These are phyloP conservation scores for Athalia rosae DNA, from an alignment of 2,888 invertebrate genomes.

Conservation along the genomic window DNA sequence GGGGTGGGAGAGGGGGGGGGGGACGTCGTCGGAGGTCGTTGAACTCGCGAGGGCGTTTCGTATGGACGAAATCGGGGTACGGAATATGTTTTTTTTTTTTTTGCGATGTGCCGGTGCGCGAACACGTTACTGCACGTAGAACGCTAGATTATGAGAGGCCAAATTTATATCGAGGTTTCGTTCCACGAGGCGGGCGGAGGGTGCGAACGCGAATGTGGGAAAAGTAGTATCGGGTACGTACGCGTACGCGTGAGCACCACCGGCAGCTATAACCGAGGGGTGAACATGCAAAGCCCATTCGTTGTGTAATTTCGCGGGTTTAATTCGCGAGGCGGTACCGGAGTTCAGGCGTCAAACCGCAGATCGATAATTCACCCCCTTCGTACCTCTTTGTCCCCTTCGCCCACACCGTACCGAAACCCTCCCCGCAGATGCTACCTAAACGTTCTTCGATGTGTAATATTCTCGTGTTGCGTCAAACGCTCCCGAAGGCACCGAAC, in stretches of 20 bases:
- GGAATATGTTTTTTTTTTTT: too few species aligned
- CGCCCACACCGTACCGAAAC: conserved; percentile 22
- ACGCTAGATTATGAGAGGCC: too few species aligned
- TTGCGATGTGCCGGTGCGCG: too few species aligned
- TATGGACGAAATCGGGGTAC: too few species aligned
- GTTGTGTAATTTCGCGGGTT: conserved; percentile 70
- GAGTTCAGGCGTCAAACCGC: conserved; percentile 71
- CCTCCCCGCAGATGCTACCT: conserved; percentile 20
- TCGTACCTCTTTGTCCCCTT: conserved; percentile 2
- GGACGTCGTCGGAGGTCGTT: too few species aligned
- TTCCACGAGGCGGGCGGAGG: too few species aligned
- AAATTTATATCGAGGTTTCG: too few species aligned
- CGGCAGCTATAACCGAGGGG: background rate
- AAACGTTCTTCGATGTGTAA: conserved; percentile 28
- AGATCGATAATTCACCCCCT: conserved; percentile 67
- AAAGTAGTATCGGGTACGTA: background rate
- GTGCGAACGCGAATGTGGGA: background rate
- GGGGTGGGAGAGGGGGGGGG: too few species aligned
- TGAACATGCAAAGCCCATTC: background rate
- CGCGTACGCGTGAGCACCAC: background rate
- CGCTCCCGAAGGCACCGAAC: conserved; percentile 38
- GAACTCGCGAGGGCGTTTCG: too few species aligned
- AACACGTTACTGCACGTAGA: too few species aligned
- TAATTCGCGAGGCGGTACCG: conserved; percentile 70
- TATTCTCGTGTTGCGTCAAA: conserved; percentile 26